Evolutionary conservation across 2,888 invertebrate genomes (phyloP).

Genomic region (Cephus runcator): DNA sequence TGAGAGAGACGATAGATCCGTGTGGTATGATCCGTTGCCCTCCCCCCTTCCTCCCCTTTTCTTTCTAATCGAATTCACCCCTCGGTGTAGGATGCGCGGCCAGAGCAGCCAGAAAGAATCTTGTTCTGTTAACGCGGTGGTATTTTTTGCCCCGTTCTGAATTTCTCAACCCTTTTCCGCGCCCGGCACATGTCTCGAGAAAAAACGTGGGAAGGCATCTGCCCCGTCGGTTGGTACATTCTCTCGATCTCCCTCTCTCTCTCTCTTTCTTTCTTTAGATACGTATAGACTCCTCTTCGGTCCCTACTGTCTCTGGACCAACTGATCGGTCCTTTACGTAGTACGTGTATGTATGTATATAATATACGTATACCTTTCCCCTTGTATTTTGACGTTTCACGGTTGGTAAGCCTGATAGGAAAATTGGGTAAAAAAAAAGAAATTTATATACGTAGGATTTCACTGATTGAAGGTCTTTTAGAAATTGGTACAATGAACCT

Average conservation of each 20-base stretch:
- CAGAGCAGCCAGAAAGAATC: constrained; percentile 30
- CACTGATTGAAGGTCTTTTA: background rate
- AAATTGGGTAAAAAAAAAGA: background rate
- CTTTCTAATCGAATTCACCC: constrained; percentile 62
- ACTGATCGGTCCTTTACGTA: background rate
- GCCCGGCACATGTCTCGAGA: constrained; percentile 57
- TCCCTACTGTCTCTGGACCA: background rate
- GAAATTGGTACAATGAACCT: background rate
- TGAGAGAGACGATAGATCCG: background rate
- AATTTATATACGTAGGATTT: background rate
- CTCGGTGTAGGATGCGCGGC: constrained; percentile 25
- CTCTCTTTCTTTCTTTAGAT: constrained; percentile 25
- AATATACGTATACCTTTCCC: background rate
- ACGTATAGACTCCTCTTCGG: background rate
- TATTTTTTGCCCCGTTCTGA: constrained; percentile 44
- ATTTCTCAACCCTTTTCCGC: constrained; percentile 54
- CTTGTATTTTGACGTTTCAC: constrained; percentile 12
- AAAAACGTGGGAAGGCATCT: constrained; percentile 62
- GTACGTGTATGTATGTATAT: background rate
- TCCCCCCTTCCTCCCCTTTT: background rate
- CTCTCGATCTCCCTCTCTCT: constrained; percentile 12
- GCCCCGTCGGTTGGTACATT: constrained; percentile 25
- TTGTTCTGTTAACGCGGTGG: constrained; percentile 39
- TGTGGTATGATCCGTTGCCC: background rate
- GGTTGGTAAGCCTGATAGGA: background rate